Percentiles rank a stretch among this genome's conserved stretches.
phyloP scores from a whole-genome alignment of 2,888 invertebrate genomes.

The Temnothorax rugatulus region DNA sequence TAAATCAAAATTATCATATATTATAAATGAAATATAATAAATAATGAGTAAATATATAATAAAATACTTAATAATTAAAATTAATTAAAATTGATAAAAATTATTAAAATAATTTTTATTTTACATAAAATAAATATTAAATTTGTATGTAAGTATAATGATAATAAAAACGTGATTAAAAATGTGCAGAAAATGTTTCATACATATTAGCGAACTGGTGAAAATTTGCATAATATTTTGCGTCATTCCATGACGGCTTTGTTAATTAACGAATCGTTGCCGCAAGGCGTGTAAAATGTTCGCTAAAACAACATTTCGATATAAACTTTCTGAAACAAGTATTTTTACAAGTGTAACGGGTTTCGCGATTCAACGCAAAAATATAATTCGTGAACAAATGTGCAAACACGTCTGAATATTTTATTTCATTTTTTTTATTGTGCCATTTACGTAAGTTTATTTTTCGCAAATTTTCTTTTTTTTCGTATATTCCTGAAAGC shows the following conservation, averaged over 20 bases:
- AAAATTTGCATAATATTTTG: constrained; percentile 32
- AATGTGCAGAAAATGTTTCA: background rate
- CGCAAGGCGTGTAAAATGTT: constrained; percentile 23
- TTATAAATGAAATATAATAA: background rate
- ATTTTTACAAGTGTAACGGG: constrained; percentile 42
- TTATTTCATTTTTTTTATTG: constrained; percentile 10
- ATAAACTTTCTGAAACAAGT: constrained; percentile 34
- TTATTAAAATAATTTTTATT: background rate
- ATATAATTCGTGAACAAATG: constrained; percentile 43
- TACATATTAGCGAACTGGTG: background rate
- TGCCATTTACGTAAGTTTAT: constrained; percentile 32
- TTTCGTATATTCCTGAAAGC: background rate
- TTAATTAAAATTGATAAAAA: background rate
- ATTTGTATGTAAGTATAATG: background rate
- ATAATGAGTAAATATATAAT: background rate
- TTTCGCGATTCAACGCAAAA: constrained; percentile 30
- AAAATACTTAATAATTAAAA: background rate
- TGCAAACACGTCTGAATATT: constrained; percentile 29
- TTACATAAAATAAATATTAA: background rate
- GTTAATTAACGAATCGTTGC: constrained; percentile 26
- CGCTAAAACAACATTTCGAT: constrained; percentile 34
- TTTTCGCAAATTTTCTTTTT: constrained; percentile 5
- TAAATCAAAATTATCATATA: background rate
- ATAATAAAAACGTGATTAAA: constrained; percentile 6
- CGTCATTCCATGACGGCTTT: constrained; percentile 1